Evolutionary conservation across 1,140 invertebrate species (phyloP), one percentile per base, ranked within the genome.

Genomic region (Nylanderia fulva): DNA sequence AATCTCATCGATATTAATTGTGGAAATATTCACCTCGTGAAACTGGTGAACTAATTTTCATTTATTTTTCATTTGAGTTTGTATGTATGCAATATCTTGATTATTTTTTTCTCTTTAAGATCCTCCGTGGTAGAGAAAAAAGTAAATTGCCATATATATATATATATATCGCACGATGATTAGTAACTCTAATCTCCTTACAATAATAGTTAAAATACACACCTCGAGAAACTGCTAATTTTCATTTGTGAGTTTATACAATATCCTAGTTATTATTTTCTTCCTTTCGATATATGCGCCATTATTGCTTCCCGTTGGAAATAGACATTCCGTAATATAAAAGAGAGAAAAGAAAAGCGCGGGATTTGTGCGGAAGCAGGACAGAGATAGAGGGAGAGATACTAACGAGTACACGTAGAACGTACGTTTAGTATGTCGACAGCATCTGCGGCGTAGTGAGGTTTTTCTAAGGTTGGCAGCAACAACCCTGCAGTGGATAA

Each of bases 361-460:
- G 71, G 48, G n/a, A 42, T 33, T n/a, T 33, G 29, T 3, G 29
- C 29, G n/a, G 56, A 60, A 45, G 56, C 13, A n/a, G 36, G 24
- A 48, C 33, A n/a, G 45, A 24, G 82, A 33, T n/a, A 33, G 77
- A 60, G 36, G 66, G 56, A 36, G 72, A 36, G 48, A 52, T 64
- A 58, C 88, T 91, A 91, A 91, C 89, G 90, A 91, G 90, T 86
- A 74, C 85, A 89, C 87, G 90, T 91, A 85, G 85, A 76, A 86
- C 83, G 84, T 87, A 85, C 84, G 90, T 88, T 91, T 91, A 91
- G 90, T 91, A 91, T 91, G 90, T 91, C 88, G 48, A 60, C 69
- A 33, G 90, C 87, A 90, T 91, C 86, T 82, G 77, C 39, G 77
- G 52, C 74, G 64, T n/a, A 66, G 89, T 84, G 87, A 87, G 85